phyloP scores from a whole-genome alignment of 2,888 invertebrate genomes.

The Platycheirus rosarum region DNA sequence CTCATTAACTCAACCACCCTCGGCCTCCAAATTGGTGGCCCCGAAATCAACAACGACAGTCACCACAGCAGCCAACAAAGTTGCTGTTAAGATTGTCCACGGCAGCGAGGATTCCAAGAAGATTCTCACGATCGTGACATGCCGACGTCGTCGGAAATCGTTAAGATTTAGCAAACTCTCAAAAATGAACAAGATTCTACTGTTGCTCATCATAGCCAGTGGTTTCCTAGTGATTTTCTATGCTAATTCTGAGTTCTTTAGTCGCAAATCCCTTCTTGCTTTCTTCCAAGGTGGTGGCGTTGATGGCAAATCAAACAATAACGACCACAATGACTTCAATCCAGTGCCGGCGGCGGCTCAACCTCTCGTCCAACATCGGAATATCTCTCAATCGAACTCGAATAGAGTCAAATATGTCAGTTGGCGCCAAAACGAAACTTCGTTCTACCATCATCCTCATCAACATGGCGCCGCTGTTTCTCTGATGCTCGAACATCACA shows the following conservation, averaged over 20 bases:
- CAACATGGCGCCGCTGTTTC: constrained; percentile 39
- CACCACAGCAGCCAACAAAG: constrained; percentile 39
- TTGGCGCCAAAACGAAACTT: constrained; percentile 65
- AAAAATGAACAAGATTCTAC: constrained; percentile 80
- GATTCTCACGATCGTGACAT: constrained; percentile 72
- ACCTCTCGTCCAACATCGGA: constrained; percentile 49
- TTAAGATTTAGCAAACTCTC: constrained; percentile 71
- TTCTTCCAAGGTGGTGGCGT: constrained; percentile 76
- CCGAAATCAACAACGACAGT: constrained; percentile 48
- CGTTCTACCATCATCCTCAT: constrained; percentile 51
- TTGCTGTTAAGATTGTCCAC: constrained; percentile 68
- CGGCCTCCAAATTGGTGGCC: constrained; percentile 50
- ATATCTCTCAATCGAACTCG: constrained; percentile 40
- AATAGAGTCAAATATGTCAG: constrained; percentile 65
- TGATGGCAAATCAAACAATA: constrained; percentile 43
- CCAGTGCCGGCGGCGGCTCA: constrained; percentile 41
- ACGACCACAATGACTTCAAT: constrained; percentile 7
- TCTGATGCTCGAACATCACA: constrained; percentile 79
- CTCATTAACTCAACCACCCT: constrained; percentile 3
- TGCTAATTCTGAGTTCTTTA: constrained; percentile 79
- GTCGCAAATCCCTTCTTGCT: constrained; percentile 77
- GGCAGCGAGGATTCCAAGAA: constrained; percentile 63
- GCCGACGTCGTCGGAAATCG: constrained; percentile 72
- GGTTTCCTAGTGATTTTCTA: constrained; percentile 80
- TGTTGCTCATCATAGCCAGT: constrained; percentile 78